Percentiles rank a stretch among this genome's conserved stretches.
phyloP scores from a whole-genome alignment of 2,797 vertebrate species.

The Austrolebias charrua region DNA sequence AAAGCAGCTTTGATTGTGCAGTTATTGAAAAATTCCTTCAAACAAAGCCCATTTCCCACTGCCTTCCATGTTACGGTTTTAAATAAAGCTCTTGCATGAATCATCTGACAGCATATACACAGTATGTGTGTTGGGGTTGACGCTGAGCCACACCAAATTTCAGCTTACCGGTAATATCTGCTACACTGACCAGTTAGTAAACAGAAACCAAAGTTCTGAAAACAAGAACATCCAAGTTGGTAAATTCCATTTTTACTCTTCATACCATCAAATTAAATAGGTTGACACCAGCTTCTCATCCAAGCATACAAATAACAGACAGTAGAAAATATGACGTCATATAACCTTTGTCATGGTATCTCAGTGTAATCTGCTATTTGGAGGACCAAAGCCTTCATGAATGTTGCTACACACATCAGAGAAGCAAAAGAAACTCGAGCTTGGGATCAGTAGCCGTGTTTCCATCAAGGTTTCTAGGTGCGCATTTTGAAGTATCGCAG shows the following conservation, averaged over 20 bases:
- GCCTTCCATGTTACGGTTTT: no score
- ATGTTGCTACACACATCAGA: neutral
- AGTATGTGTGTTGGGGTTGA: no score
- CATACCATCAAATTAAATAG: neutral
- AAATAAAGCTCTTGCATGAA: no score
- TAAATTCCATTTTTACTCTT: neutral
- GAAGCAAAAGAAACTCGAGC: slow-evolving; percentile 36
- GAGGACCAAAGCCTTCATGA: slow-evolving; percentile 23
- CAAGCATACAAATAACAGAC: slow-evolving; percentile 9
- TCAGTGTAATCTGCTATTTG: slow-evolving; percentile 33
- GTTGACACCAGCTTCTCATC: slow-evolving; percentile 13
- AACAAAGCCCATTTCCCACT: no score
- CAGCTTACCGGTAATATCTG: no score
- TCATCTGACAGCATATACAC: no score
- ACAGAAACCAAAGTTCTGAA: slow-evolving; percentile 1
- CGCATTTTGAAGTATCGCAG: no score
- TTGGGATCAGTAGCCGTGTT: slow-evolving; percentile 30
- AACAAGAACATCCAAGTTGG: slow-evolving; percentile 1
- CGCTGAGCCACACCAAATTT: no score
- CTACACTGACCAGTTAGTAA: no score
- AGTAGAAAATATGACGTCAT: slow-evolving; percentile 11
- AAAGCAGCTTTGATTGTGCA: no score
- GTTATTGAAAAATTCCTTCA: no score
- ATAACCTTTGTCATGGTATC: slow-evolving; percentile 18
- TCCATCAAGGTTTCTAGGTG: no score